These are phyloP conservation scores for Euclidia mi DNA, from an alignment of 2,888 invertebrate species.

Conservation along the genomic window DNA sequence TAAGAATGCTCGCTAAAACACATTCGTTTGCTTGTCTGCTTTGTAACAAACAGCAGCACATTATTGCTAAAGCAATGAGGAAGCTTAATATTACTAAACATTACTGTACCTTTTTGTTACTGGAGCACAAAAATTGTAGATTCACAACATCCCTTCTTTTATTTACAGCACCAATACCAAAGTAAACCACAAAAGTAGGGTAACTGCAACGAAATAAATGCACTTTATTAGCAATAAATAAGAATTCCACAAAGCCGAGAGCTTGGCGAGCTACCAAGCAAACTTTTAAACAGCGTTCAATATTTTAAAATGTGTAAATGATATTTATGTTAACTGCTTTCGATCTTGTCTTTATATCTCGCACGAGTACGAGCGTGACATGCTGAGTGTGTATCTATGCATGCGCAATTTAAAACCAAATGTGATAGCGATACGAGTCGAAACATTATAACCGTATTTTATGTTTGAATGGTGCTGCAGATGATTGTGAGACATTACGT, in stretches of 20 bases:
- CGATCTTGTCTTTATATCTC: background rate
- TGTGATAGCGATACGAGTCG: background rate
- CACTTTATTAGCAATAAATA: constrained; percentile 43
- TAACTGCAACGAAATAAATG: constrained; percentile 10
- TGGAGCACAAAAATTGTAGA: too few relatives aligned
- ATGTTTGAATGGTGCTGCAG: background rate
- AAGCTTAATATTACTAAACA: too few relatives aligned
- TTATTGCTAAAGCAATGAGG: too few relatives aligned
- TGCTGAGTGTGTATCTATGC: constrained; percentile 1
- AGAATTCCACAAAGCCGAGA: constrained; percentile 1
- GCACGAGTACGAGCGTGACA: background rate
- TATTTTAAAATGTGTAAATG: constrained; percentile 5
- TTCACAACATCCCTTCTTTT: too few relatives aligned
- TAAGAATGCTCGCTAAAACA: too few relatives aligned
- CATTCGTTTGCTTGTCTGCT: too few relatives aligned
- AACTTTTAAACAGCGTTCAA: background rate
- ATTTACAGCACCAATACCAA: too few relatives aligned
- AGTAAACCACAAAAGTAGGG: too few relatives aligned
- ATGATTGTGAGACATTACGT: too few relatives aligned
- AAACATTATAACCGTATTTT: background rate
- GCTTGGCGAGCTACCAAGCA: constrained; percentile 5
- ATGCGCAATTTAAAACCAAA: constrained; percentile 3
- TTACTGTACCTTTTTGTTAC: too few relatives aligned
- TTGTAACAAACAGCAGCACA: too few relatives aligned
- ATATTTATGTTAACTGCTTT: constrained; percentile 1